Conservation (phyloP, 2,113 vertebrate genomes). For the Campylomormyrus numenius region DNA sequence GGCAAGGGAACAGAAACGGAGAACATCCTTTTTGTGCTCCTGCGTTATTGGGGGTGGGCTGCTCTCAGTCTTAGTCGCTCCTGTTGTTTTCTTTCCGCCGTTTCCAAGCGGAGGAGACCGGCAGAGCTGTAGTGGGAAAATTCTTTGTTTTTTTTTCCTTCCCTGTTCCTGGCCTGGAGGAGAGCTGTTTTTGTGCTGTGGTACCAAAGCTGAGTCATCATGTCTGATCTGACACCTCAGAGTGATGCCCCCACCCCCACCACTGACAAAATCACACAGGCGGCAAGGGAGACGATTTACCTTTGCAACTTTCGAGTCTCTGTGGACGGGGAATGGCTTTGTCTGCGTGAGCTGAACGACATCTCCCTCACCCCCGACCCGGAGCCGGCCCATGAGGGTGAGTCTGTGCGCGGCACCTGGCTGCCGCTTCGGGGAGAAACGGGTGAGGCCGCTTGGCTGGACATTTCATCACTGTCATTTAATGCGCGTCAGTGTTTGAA, state of each 20-base stretch:
- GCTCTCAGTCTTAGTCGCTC: slow-evolving; percentile 31
- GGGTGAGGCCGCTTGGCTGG: neutral
- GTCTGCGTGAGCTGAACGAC: slow-evolving; percentile 94
- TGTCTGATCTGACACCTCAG: slow-evolving; percentile 97
- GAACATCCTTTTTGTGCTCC: slow-evolving; percentile 32
- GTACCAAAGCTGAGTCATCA: slow-evolving; percentile 92
- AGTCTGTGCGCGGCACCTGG: neutral
- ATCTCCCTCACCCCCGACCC: slow-evolving; percentile 98
- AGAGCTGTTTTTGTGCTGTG: slow-evolving; percentile 52
- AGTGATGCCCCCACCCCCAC: slow-evolving; percentile 96
- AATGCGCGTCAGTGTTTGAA: neutral
- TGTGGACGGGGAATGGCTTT: slow-evolving; percentile 98
- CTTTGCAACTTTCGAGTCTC: slow-evolving; percentile 99
- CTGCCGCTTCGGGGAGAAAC: neutral
- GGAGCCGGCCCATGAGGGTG: slow-evolving; percentile 97
- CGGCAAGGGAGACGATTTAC: slow-evolving; percentile 98
- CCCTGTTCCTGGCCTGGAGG: slow-evolving; percentile 24
- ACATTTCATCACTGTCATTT: neutral
- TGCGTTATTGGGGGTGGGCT: slow-evolving; percentile 36
- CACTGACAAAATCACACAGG: slow-evolving; percentile 99
- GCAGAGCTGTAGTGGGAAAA: neutral
- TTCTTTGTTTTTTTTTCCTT: neutral
- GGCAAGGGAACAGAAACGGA: slow-evolving; percentile 25
- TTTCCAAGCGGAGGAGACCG: slow-evolving; percentile 20
- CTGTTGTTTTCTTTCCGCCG: slow-evolving; percentile 24